Base-by-base conservation (phyloP, 2,113 vertebrate species). In the Pogona vitticeps region DNA sequence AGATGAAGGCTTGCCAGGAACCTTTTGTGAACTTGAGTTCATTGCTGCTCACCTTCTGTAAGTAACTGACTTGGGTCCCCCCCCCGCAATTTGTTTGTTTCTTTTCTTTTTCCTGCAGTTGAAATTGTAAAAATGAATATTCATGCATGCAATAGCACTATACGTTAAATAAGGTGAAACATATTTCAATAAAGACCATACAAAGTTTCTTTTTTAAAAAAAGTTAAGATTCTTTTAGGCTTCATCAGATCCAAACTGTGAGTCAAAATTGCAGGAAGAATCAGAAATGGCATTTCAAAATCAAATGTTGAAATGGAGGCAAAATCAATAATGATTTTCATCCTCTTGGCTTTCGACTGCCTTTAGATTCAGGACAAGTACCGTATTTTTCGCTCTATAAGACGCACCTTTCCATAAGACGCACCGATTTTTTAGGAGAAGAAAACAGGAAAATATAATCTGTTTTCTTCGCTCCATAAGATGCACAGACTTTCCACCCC, bases 241-340 rank as follows among this genome's bases (percentile, higher is more conserved):
- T 56, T 61, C 3, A 42, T 80, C 31, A 63, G 28, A 38, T 20
- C 6, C 21, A 18, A 73, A 63, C 31, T 20, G 1, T 68, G 6
- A 42, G 33, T n/a, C 23, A 42, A 17, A 33, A 61, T 18, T 61
- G 7, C 28, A 26, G 38, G 2, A 79, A 79, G 63, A 38, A 63
- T 80, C 20, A 86, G 26, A 73, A 73, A 13, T 10, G 13, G 36
- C 33, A n/a, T 80, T 86, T 61, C 70, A 73, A 80, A 73, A 40
- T 1, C 68, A 86, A 52, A 81, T 81, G 56, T 65, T 76, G 73
- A 76, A 84, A 67, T 65, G 21, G 23, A 28, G 40, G 58, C 21
- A 63, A 80, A 75, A 80, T 65, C 70, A 78, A 80, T 73, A 73
- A 73, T 36, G 31, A 65, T 65, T 86, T 86, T 81, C 78, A 75